Base-by-base conservation (phyloP, 2,113 vertebrate species). In the Peromyscus polionotus region DNA sequence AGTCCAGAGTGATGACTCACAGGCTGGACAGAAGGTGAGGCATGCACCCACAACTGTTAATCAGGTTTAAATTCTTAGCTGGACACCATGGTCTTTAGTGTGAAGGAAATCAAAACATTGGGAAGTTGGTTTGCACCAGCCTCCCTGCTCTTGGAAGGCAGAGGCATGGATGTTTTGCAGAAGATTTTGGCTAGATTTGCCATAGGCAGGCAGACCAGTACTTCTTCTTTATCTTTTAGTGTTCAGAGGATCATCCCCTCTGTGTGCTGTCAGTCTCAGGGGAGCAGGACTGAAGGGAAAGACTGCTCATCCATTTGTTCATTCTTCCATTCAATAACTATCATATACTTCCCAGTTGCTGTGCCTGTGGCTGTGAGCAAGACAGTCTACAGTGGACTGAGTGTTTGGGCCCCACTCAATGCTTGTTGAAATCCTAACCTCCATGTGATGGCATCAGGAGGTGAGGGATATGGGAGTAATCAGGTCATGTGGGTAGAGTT, bases 221-320 rank as follows among this genome's bases (percentile, higher is more conserved):
- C 45, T 90, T 96, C 95, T 76, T 95, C 95, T 91, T 96, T 65
- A 26, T 42, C 70, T 63, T n/a, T 79, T 88, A 70, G 94, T 51
- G 90, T 91, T 97, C 80, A 88, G 97, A 73, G 61, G 92, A 96
- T 91, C 63, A 88, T 84, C 97, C 97, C 95, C 81, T 86, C 95
- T 59, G 65, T 95, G 63, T 95, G 88, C 48, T 90, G 45, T 39
- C 91, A 80, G 76, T 42, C 33, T 59, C 5, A 28, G 93, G 77
- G 59, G 93, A 93, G 91, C 67, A 97, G 79, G 45, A 51, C 16
- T 20, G n/a, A n/a, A 98, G n/a, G 73, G 63, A 67, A 67, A 61
- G 16, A 31, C 61, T 61, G 70, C 9, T 8, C 48, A 33, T 20
- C 72, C 67, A 68, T 79, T 75, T 65, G 67, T 6, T 3, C 20